Conservation (phyloP, 2,888 invertebrate species). For the Iselma pallidipennis region DNA sequence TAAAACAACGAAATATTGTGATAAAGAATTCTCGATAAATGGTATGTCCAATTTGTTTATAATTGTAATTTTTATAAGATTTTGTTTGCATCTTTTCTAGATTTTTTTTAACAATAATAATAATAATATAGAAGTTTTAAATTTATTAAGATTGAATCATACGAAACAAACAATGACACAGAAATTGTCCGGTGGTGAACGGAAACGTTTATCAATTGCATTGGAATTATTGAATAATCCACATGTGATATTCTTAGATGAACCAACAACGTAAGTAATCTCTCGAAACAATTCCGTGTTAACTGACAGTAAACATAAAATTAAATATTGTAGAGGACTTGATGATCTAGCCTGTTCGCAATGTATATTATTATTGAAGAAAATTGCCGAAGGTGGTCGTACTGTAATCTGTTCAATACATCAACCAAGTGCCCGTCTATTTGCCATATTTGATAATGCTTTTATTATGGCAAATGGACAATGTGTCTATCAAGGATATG, state of each 20-base stretch:
- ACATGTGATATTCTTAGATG: constrained; percentile 92
- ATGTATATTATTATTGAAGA: constrained; percentile 82
- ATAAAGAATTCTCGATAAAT: constrained; percentile 75
- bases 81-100: too few species aligned
- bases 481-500: constrained; percentile 86
- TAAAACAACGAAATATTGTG: constrained; percentile 60
- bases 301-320: too few species aligned
- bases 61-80: background rate
- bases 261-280: constrained; percentile 93
- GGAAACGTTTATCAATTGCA: constrained; percentile 91
- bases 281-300: too few species aligned
- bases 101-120: too few species aligned
- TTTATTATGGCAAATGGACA: constrained; percentile 88
- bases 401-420: constrained; percentile 95
- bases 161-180: constrained; percentile 74
- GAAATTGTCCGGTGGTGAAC: constrained; percentile 87
- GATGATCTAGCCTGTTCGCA: constrained; percentile 91
- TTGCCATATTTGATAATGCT: constrained; percentile 89
- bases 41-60: background rate
- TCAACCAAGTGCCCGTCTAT: constrained; percentile 93
- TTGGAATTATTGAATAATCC: constrained; percentile 93
- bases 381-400: constrained; percentile 81
- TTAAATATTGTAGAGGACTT: constrained; percentile 69
- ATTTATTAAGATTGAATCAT: constrained; percentile 74
- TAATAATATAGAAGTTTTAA: constrained; percentile 71